A percentile compares a stretch with the other conserved stretches of the same genome.
These are phyloP conservation scores for Bubo scandiacus DNA, from an alignment of 2,113 vertebrate genomes.

Conservation along the genomic window DNA sequence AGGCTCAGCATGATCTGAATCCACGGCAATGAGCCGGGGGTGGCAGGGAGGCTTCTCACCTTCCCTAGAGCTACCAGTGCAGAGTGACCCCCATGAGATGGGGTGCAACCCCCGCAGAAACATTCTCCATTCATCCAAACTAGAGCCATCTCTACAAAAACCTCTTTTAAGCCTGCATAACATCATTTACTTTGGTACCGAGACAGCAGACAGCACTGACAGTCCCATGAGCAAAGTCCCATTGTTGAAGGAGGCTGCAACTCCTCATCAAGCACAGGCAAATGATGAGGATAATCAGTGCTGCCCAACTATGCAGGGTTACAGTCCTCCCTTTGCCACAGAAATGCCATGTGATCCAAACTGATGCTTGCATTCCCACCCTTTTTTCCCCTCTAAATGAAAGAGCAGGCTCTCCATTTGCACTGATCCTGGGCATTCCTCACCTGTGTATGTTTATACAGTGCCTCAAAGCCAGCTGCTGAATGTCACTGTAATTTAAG, in stretches of 20 bases:
- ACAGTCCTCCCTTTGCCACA: not conserved
- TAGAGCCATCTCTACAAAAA: not conserved
- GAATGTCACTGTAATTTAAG: not conserved
- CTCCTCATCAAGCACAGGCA: not conserved
- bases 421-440: not conserved
- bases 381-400: not conserved
- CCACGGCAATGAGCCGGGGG: rapidly evolving
- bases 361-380: rapidly evolving
- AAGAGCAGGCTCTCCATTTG: not conserved
- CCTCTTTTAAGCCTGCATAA: not conserved
- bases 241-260: not conserved
- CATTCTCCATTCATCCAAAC: not conserved
- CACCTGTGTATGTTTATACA: rapidly evolving
- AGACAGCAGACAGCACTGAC: not conserved
- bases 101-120: not conserved
- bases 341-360: not conserved
- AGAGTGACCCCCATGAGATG: not conserved
- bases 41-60: not conserved
- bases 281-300: not conserved
- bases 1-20: not conserved
- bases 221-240: not conserved
- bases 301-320: too few relatives aligned
- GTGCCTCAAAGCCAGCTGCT: not conserved
- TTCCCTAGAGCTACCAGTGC: not conserved
- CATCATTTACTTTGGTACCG: rapidly evolving